These are phyloP conservation scores for Cariama cristata DNA, from an alignment of 2,113 vertebrate genomes.

Conservation along the genomic window DNA sequence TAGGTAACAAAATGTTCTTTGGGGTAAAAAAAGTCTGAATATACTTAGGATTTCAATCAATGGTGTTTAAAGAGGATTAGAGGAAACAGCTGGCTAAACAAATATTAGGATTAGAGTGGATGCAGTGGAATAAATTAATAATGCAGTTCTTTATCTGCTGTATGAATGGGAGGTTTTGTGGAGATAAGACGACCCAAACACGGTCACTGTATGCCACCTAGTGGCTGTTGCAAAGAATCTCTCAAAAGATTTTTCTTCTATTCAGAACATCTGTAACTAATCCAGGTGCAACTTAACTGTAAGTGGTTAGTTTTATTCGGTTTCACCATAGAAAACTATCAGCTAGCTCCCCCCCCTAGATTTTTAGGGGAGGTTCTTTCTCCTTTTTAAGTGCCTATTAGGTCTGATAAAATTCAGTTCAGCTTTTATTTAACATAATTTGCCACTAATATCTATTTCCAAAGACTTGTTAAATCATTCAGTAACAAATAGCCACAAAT, in stretches of 20 bases:
- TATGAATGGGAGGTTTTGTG: conserved; percentile 80
- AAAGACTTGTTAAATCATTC: not conserved
- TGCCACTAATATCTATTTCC: not conserved
- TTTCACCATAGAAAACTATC: not conserved
- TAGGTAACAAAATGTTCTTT: conserved; percentile 79
- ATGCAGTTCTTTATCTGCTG: conserved; percentile 82
- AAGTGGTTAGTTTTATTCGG: not conserved
- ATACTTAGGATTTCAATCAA: conserved; percentile 78
- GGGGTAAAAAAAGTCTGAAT: conserved; percentile 48
- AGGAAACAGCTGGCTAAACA: conserved; percentile 88
- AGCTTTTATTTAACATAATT: not conserved
- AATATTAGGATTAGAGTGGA: conserved; percentile 80
- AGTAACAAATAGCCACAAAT: not conserved
- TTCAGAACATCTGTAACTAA: not conserved
- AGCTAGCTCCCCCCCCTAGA: not conserved
- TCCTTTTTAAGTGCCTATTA: not conserved
- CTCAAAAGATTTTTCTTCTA: not conserved
- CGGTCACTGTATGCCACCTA: conserved; percentile 77
- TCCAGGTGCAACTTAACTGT: not conserved
- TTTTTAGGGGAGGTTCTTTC: not conserved
- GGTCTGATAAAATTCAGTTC: not conserved
- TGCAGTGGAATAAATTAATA: conserved; percentile 85
- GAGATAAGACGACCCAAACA: not conserved
- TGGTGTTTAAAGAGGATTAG: conserved; percentile 78
- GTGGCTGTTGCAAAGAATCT: conserved; percentile 39